Base-by-base conservation (phyloP, 2,888 invertebrate species). In the Trichopoda pennipes region DNA sequence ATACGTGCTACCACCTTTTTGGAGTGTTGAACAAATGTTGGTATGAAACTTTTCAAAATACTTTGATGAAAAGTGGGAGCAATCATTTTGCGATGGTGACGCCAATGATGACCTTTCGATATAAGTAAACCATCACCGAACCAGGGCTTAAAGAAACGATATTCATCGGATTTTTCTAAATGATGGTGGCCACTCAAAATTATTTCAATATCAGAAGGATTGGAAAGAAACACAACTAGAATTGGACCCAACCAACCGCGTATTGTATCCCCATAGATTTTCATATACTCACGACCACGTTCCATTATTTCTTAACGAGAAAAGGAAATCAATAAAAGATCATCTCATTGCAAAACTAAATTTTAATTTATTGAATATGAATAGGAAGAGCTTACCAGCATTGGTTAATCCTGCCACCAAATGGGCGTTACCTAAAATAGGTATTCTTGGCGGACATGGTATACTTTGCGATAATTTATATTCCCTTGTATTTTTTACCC, bases 41-140 rank as follows among this genome's bases (percentile, higher is more conserved):
- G 93, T 83, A 96, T 93, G 88, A 96, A 96, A 0, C 95, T 95
- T 91, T 96, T 96, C 49, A 96, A 91, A 1, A 96, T 95, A 88
- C 96, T 96, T 88, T 96, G 93, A 87, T 96, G 96, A 92, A 96
- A 96, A 53, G 96, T 95, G 14, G 96, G 96, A 0, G 96, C 96
- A 84, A 96, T 96, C 89, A 96, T 93, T 92, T 96, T 96, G 38
- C 96, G 93, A 89, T 96, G 96, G 1, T 94, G 93, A 49, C 94
- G 93, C 96, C 96, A 96, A 92, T 95, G 95, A 73, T 94, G 93
- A 47, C 95, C 95, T 81, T 94, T 93, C 80, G 95, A 95, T 74
- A 96, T 95, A 14, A 96, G 93, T 10, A 96, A 92, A 77, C 96
- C 96, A 87, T 95, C 94, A 19, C 96, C 96, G 66, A 96, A 93